Conservation (phyloP, 1,140 invertebrate genomes). For the Babylonia areolata region DNA sequence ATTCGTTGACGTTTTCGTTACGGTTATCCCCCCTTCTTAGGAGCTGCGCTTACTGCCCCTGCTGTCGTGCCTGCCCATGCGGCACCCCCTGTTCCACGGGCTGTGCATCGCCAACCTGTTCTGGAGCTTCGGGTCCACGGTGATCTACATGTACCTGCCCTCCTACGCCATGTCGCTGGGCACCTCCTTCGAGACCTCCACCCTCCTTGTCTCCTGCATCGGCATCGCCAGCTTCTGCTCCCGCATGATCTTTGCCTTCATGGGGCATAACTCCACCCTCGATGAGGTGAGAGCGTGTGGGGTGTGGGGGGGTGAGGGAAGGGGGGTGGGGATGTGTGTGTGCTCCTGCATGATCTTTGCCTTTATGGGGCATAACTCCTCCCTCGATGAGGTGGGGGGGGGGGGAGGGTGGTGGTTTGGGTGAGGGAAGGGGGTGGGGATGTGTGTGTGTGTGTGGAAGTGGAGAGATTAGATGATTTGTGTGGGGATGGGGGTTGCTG, state of each 20-base stretch:
- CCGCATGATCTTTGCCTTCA: conserved; percentile 70
- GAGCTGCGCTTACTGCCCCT: conserved; percentile 63
- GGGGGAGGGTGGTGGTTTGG: not conserved
- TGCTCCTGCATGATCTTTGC: conserved; percentile 69
- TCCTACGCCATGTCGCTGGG: conserved; percentile 60
- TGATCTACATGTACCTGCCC: conserved; percentile 73
- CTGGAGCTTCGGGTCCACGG: conserved; percentile 72
- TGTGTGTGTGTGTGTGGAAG: not conserved
- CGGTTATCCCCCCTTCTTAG: not conserved
- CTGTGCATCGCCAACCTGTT: conserved; percentile 72
- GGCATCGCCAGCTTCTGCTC: conserved; percentile 66
- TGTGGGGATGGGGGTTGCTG: too few species aligned
- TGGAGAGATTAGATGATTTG: too few species aligned
- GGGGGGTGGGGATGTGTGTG: conserved; percentile 7
- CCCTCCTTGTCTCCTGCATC: conserved; percentile 66
- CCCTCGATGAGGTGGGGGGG: conserved; percentile 59
- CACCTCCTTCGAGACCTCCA: conserved; percentile 62
- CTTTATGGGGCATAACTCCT: conserved; percentile 70
- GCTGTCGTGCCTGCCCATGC: conserved; percentile 68
- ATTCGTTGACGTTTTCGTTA: too few species aligned
- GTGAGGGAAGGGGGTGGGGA: not conserved
- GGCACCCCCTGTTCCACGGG: conserved; percentile 68
- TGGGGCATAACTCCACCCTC: conserved; percentile 69
- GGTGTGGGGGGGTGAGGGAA: too few species aligned
- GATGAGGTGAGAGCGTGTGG: conserved; percentile 57